Base-by-base conservation (phyloP, 2,888 invertebrate genomes). In the Hirudinaria manillensis region DNA sequence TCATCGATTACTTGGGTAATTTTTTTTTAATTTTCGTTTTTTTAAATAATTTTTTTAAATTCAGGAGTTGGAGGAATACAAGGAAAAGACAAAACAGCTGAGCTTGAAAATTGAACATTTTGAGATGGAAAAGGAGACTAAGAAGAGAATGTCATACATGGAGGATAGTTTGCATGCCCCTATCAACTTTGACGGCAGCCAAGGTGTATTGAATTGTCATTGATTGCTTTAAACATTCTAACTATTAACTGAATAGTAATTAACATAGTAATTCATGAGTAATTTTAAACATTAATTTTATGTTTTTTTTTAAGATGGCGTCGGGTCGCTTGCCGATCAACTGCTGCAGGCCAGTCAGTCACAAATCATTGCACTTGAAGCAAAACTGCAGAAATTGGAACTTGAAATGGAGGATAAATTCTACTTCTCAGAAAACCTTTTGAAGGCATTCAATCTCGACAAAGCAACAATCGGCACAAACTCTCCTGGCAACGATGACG, bases 271-370 rank as follows among this genome's bases (percentile, higher is more conserved):
- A 45, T 45, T 45, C 45, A 45, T 1, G 45, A 45, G 13, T 16
- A 45, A 10, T 3, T 38, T 3, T 6, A 38, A 38, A 10, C 10
- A 10, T 6, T 38, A 38, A 6, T 3, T 38, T 38, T 10, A 6
- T 45, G 10, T 45, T 45, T 2, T 45, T 45, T 45, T 45, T 45
- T 7, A 53, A 72, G 72, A 36, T n/a, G 27, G 1, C 7, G 34
- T 27, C 19, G 32, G 32, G 13, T 73, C 73, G 21, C 29, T 73
- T 27, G 73, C 73, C n/a, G 73, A 73, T 32, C 73, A 73, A 55
- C 29, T 73, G 61, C 24, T 73, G 38, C 73, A 73, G 65, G 73
- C 73, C 16, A 65, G 73, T 34, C 73, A 73, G 45, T 65, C 65
- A 16, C 61, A 65, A 29, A 55, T 73, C 29, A 29, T 73, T 27